Conservation (phyloP, 1,140 invertebrate species). For the Zaprionus inermis region DNA sequence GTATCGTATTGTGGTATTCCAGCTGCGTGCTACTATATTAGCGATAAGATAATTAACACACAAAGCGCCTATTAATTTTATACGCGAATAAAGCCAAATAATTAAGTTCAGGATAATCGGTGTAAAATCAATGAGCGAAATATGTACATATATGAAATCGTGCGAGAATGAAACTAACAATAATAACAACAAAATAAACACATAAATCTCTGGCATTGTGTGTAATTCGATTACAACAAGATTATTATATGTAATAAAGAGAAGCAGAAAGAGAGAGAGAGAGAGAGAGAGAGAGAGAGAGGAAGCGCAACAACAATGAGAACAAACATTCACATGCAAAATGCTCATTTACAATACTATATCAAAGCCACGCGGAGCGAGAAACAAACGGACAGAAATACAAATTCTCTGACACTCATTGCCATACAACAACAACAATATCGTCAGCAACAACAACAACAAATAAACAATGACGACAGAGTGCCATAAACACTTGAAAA, state of each 20-base stretch:
- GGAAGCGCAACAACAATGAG: conserved; percentile 12
- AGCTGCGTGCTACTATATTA: conserved; percentile 66
- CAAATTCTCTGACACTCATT: conserved; percentile 58
- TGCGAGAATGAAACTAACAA: conserved; percentile 41
- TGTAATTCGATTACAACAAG: conserved; percentile 72
- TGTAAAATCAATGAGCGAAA: conserved; percentile 73
- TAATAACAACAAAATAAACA: conserved; percentile 50
- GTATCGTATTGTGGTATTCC: conserved; percentile 35
- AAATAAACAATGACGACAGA: conserved; percentile 71
- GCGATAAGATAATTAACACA: conserved; percentile 79
- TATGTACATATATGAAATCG: conserved; percentile 69
- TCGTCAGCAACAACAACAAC: background rate
- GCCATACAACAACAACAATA: conserved; percentile 27
- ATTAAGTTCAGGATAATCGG: conserved; percentile 76
- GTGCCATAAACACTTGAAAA: conserved; percentile 75
- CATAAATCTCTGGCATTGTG: conserved; percentile 70
- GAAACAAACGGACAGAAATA: conserved; percentile 21
- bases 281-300: conserved; percentile 1
- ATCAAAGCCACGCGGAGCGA: conserved; percentile 11
- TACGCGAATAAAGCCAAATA: conserved; percentile 50
- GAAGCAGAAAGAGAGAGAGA: conserved; percentile 8
- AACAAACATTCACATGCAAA: conserved; percentile 67
- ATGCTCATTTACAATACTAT: conserved; percentile 64
- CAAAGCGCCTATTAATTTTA: conserved; percentile 73
- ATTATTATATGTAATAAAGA: conserved; percentile 23